These are phyloP conservation scores for Neolamprologus hecqui DNA, from an alignment of 2,113 vertebrate species.

Conservation along the genomic window DNA sequence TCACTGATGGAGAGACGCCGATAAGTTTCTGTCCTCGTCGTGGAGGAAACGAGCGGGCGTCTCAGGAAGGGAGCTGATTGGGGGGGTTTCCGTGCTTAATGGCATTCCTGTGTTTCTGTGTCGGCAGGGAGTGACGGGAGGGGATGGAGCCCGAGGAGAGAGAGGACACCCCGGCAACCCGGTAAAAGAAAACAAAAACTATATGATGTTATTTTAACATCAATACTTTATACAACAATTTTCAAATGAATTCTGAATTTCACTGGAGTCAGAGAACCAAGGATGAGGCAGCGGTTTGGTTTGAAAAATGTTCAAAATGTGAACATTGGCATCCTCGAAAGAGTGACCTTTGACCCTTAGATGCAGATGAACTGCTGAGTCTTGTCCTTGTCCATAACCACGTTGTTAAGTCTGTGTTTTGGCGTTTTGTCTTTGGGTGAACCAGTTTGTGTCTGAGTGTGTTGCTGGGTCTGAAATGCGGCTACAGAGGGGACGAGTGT, in stretches of 20 bases:
- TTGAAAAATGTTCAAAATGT: neutral
- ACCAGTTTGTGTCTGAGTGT: rapidly evolving
- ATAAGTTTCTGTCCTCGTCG: neutral
- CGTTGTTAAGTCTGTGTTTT: rapidly evolving
- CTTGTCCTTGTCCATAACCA: neutral
- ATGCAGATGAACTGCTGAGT: rapidly evolving
- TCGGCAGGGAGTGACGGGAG: conserved; percentile 70
- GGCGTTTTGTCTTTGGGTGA: rapidly evolving
- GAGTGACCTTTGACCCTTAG: neutral
- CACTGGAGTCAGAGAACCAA: neutral
- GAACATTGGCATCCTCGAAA: rapidly evolving
- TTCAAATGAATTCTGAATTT: neutral
- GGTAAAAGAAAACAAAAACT: conserved; percentile 50
- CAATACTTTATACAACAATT: neutral
- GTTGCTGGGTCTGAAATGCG: neutral
- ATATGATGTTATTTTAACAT: rapidly evolving
- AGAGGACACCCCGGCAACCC: conserved; percentile 68
- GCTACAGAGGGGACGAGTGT: rapidly evolving
- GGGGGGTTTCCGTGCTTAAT: neutral
- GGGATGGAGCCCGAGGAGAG: conserved; percentile 63
- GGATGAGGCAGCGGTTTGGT: neutral
- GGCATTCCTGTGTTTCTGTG: neutral
- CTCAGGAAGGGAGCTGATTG: neutral
- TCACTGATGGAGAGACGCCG: neutral
- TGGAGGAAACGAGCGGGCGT: neutral